Base-by-base conservation (phyloP, 2,888 invertebrate genomes). In the Agrotis ipsilon region DNA sequence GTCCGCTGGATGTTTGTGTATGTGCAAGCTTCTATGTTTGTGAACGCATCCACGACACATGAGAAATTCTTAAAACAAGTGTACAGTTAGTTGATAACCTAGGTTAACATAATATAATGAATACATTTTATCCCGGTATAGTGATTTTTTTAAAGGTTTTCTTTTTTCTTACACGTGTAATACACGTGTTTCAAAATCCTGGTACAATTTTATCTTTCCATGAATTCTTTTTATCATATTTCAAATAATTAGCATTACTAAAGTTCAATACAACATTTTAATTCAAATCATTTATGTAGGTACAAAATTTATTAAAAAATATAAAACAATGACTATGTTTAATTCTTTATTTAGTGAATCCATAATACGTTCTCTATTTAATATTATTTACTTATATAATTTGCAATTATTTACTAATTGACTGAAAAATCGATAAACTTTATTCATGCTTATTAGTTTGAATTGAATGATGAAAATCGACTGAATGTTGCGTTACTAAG, bases 291-390 rank as follows among this genome's bases (percentile, higher is more conserved):
- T 70, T 63, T 63, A 77, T 43, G 21, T n/a, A n/a, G n/a, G n/a
- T 71, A 63, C 45, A 39, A 63, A 59, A 45, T 3, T 49, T 18
- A 55, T 1, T 57, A 55, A 43, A n/a, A 45, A 58, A 67, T 68
- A 46, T 49, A 45, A 78, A 71, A 83, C 62, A 83, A 82, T 78
- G 57, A 68, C 18, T 63, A 49, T 67, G 63, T 13, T n/a, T n/a
- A 64, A 64, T 61, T 18, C 14, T 61, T 68, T 61, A 45, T 19
- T 21, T 32, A 49, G 7, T 16, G 43, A 60, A 59, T 60, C 58
- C 13, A 9, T 27, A 49, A 13, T 16, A 14, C 13, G 32, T 60
- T 72, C 46, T 52, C 19, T 59, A 54, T 74, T 74, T 58, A 60
- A 52, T 69, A 69, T 48, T 58, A 45, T 19, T 59, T 55, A 60